These are phyloP conservation scores for Cirrhinus molitorella DNA, from an alignment of 2,797 vertebrate genomes.

Conservation along the genomic window DNA sequence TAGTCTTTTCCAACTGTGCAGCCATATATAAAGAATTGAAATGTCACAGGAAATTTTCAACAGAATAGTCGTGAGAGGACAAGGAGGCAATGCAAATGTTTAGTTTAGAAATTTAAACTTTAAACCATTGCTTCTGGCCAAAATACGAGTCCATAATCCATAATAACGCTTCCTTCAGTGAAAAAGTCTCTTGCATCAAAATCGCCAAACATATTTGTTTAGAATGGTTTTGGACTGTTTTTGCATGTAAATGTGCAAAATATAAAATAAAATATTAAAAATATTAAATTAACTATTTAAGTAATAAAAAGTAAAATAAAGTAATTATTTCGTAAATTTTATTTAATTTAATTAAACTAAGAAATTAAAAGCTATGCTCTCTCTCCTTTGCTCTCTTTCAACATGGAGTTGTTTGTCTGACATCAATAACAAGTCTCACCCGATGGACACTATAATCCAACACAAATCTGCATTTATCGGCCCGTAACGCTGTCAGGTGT, in stretches of 20 bases:
- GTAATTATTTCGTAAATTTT: neutral
- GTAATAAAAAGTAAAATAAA: neutral
- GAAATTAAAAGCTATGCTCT: neutral
- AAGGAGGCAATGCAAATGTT: neutral
- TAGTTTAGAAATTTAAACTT: neutral
- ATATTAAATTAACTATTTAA: neutral
- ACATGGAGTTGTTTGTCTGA: slow-evolving; percentile 57
- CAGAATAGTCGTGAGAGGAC: neutral
- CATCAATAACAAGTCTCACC: slow-evolving; percentile 67
- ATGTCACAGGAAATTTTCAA: slow-evolving; percentile 7
- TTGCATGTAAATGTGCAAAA: neutral
- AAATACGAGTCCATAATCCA: neutral
- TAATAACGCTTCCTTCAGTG: too few species aligned
- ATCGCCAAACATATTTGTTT: too few species aligned
- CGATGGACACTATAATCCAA: slow-evolving; percentile 64
- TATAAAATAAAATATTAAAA: neutral
- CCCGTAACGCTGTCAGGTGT: slow-evolving; percentile 62
- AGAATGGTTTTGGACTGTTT: neutral
- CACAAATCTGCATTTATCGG: slow-evolving; percentile 72
- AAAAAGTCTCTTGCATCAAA: too few species aligned
- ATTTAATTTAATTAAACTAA: neutral
- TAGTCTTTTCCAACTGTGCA: slow-evolving; percentile 15
- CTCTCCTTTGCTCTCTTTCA: slow-evolving; percentile 24
- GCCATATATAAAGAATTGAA: slow-evolving; percentile 32
- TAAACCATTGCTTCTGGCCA: neutral